phyloP scores from a whole-genome alignment of 2,888 invertebrate species.

The Hypselothyrea guttata region DNA sequence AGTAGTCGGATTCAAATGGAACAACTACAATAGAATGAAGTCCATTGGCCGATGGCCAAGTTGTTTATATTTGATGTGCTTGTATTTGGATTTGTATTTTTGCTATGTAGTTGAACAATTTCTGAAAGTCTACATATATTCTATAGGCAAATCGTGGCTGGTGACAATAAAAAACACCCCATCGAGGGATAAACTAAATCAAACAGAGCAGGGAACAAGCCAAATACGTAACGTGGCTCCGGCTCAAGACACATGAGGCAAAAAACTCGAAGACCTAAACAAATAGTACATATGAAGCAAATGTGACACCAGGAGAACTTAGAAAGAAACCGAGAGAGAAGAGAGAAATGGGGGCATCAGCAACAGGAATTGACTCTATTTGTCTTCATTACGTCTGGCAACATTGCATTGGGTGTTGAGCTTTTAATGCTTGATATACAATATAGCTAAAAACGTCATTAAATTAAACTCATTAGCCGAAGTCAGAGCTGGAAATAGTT shows the following conservation, averaged over 20 bases:
- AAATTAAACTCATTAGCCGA: too few species aligned
- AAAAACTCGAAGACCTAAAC: conserved; percentile 51
- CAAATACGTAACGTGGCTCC: conserved; percentile 22
- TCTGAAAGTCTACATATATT: conserved; percentile 15
- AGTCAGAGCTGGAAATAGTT: background rate
- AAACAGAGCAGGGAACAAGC: conserved; percentile 40
- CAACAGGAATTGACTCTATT: conserved; percentile 61
- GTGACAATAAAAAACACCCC: conserved; percentile 39
- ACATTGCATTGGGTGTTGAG: background rate
- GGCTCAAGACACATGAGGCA: background rate
- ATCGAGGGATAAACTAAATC: conserved; percentile 33
- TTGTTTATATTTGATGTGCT: conserved; percentile 12
- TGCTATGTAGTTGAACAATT: conserved; percentile 26
- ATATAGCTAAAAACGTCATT: background rate
- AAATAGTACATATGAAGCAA: conserved; percentile 49
- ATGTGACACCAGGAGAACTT: conserved; percentile 29
- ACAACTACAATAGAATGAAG: conserved; percentile 49
- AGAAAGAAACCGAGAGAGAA: background rate
- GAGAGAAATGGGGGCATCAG: conserved; percentile 1
- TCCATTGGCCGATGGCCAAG: background rate
- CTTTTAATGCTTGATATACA: background rate
- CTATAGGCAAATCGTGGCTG: conserved; percentile 40
- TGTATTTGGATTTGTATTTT: conserved; percentile 27
- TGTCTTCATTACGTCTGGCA: conserved; percentile 51
- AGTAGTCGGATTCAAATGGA: conserved; percentile 58